A percentile compares a stretch with the other conserved stretches of the same genome.
Conservation (phyloP, 2,888 invertebrate species). For the Calameuta idolon region DNA sequence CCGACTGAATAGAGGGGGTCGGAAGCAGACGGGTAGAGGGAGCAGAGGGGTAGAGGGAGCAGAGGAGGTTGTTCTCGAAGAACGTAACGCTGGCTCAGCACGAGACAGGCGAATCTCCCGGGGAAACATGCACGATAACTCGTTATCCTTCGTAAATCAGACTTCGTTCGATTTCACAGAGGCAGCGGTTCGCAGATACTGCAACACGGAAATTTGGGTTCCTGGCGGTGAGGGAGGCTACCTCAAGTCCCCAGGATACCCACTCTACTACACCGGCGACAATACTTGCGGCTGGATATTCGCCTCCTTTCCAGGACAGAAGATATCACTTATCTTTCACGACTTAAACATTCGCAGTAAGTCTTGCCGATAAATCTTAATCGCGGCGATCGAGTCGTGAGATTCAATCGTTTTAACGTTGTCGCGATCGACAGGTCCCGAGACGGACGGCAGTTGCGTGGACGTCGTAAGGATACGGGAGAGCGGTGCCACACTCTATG, state of each 20-base stretch:
- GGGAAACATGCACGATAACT: background rate
- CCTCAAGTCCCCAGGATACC: slow-evolving; percentile 76
- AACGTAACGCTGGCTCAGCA: background rate
- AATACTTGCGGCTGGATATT: slow-evolving; percentile 77
- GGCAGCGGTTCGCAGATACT: slow-evolving; percentile 66
- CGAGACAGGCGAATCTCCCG: background rate
- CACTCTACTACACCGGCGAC: slow-evolving; percentile 78
- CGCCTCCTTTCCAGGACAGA: slow-evolving; percentile 73
- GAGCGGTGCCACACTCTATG: slow-evolving; percentile 55
- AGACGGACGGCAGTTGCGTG: slow-evolving; percentile 58
- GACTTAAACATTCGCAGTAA: slow-evolving; percentile 80
- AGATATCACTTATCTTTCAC: slow-evolving; percentile 74
- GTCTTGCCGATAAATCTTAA: slow-evolving; percentile 42
- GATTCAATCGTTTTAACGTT: background rate
- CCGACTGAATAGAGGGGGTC: background rate
- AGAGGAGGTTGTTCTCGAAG: background rate
- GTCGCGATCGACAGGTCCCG: slow-evolving; percentile 42
- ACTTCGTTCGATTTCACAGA: slow-evolving; percentile 59
- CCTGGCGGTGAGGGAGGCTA: slow-evolving; percentile 58
- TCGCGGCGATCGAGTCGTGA: background rate
- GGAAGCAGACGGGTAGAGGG: background rate
- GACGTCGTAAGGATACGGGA: slow-evolving; percentile 61
- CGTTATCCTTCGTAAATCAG: background rate
- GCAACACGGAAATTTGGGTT: slow-evolving; percentile 68
- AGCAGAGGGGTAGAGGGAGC: background rate